phyloP scores from a whole-genome alignment of 2,797 vertebrate species.

The Hoplostethus mediterraneus region DNA sequence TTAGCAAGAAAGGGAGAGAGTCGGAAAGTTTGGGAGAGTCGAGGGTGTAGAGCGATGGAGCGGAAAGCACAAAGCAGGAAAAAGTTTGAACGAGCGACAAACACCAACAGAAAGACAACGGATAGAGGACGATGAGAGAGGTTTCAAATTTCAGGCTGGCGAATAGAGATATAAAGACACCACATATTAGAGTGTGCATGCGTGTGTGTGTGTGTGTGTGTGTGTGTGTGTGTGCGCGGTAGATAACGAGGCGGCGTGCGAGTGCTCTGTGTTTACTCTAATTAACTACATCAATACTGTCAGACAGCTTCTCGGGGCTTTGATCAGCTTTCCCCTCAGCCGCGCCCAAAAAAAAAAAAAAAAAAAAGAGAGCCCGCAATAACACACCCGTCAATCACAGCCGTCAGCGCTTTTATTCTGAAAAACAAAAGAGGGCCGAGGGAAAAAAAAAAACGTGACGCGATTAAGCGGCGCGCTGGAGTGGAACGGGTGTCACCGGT shows the following conservation, averaged over 20 bases:
- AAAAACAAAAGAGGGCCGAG: slow-evolving; percentile 27
- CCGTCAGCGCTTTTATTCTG: slow-evolving; percentile 26
- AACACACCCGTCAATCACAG: slow-evolving; percentile 70
- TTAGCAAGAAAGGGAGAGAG: not conserved
- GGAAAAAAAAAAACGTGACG: not conserved
- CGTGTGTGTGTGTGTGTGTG: slow-evolving; percentile 17
- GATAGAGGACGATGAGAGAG: slow-evolving; percentile 38
- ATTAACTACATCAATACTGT: slow-evolving; percentile 82
- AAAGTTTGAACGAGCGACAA: slow-evolving; percentile 31
- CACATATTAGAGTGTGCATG: slow-evolving; percentile 43
- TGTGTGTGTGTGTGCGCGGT: slow-evolving; percentile 23
- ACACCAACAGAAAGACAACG: slow-evolving; percentile 38
- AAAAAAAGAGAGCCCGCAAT: slow-evolving; percentile 32
- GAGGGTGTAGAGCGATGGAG: slow-evolving; percentile 10
- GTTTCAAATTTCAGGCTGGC: slow-evolving; percentile 58
- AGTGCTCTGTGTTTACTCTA: slow-evolving; percentile 76
- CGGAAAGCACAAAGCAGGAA: slow-evolving; percentile 3
- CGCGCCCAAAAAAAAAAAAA: slow-evolving; percentile 32
- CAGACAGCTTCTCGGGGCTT: slow-evolving; percentile 65
- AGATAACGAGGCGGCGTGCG: slow-evolving; percentile 68
- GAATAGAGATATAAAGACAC: slow-evolving; percentile 66
- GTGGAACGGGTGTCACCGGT: slow-evolving; percentile 31
- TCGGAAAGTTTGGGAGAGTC: slow-evolving; percentile 28
- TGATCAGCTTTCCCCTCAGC: slow-evolving; percentile 65
- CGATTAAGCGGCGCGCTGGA: slow-evolving; percentile 39